phyloP scores from a whole-genome alignment of 2,888 invertebrate genomes.

The Leptopilina drosophilae region DNA sequence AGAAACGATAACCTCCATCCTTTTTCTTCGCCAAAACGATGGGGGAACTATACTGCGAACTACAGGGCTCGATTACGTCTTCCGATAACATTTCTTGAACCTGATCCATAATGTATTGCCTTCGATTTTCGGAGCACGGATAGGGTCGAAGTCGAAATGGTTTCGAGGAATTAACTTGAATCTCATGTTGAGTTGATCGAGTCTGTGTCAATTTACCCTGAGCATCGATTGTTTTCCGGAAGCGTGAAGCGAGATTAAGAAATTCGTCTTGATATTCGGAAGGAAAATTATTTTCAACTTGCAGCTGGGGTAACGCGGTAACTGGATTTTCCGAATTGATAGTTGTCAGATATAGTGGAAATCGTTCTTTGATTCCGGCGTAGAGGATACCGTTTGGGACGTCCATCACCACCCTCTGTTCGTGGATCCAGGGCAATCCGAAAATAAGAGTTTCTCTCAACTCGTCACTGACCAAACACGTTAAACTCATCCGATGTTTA shows the following conservation, averaged over 20 bases:
- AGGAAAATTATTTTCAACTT: not conserved
- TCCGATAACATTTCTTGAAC: no score
- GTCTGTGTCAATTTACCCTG: slow-evolving; percentile 12
- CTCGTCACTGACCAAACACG: no score
- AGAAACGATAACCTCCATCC: no score
- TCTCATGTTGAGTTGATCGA: slow-evolving; percentile 33
- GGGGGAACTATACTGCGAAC: no score
- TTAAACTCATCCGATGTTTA: not conserved
- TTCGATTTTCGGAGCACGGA: no score
- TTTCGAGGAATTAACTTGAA: slow-evolving; percentile 28
- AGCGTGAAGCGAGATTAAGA: not conserved
- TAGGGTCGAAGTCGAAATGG: no score
- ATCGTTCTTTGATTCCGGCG: not conserved
- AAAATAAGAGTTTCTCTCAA: no score
- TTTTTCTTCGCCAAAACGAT: no score
- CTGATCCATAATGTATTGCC: no score
- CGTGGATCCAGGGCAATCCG: not conserved
- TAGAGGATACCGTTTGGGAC: not conserved
- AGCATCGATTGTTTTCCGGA: not conserved
- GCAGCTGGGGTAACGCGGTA: not conserved
- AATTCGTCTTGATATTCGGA: slow-evolving; percentile 1
- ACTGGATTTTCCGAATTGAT: not conserved
- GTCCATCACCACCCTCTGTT: not conserved
- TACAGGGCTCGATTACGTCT: no score
- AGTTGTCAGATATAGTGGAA: not conserved